These are phyloP conservation scores for Epistrophe grossulariae DNA, from an alignment of 2,888 invertebrate genomes.

Conservation along the genomic window DNA sequence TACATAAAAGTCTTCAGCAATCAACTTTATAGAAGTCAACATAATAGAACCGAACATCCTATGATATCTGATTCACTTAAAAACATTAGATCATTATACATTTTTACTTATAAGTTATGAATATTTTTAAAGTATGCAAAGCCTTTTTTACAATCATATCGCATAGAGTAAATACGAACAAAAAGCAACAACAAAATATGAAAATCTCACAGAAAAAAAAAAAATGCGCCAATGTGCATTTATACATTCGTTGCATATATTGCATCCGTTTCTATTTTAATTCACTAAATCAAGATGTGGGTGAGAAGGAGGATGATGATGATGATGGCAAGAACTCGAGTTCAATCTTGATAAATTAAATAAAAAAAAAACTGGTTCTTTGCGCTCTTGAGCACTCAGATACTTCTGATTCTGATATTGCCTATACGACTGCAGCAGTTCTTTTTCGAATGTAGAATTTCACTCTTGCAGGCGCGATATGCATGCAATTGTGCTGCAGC, in stretches of 20 bases:
- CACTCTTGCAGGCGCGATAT: slow-evolving; percentile 48
- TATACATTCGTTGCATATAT: slow-evolving; percentile 46
- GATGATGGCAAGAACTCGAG: slow-evolving; percentile 46
- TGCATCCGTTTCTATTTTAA: slow-evolving; percentile 71
- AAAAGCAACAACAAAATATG: not conserved
- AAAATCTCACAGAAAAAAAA: not conserved
- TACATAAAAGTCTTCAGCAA: too few species aligned
- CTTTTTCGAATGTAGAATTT: slow-evolving; percentile 51
- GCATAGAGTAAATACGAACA: too few species aligned
- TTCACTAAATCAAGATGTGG: slow-evolving; percentile 64
- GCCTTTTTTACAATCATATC: too few species aligned
- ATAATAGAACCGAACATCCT: too few species aligned
- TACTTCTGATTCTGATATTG: slow-evolving; percentile 38
- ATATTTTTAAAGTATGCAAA: too few species aligned
- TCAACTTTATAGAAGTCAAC: too few species aligned
- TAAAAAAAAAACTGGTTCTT: not conserved
- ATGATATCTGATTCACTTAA: too few species aligned
- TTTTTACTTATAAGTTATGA: too few species aligned
- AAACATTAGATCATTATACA: too few species aligned
- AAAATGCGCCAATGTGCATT: slow-evolving; percentile 10
- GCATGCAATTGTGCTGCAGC: slow-evolving; percentile 63
- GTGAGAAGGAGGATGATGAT: slow-evolving; percentile 24
- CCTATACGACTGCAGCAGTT: slow-evolving; percentile 12
- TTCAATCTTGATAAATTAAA: slow-evolving; percentile 26
- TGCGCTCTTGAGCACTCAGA: slow-evolving; percentile 64